These are phyloP conservation scores for Parnassius mnemosyne DNA, from an alignment of 2,888 invertebrate genomes.

Conservation along the genomic window DNA sequence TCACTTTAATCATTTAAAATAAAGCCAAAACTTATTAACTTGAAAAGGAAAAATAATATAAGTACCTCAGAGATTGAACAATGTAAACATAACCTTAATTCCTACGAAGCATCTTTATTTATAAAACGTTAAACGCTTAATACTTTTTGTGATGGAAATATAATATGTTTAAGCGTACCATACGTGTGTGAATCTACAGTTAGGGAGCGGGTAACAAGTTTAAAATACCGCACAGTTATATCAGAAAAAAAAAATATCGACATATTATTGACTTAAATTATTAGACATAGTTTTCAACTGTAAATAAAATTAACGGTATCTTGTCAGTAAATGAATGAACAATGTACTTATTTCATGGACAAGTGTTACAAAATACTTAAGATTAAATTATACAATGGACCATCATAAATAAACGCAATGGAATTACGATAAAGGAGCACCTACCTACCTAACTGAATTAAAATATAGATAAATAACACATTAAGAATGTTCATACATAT, in stretches of 20 bases:
- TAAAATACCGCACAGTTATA: too few species aligned
- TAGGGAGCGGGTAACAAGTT: too few species aligned
- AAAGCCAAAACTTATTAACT: neutral
- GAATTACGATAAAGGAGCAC: neutral
- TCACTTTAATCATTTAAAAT: neutral
- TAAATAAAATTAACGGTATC: too few species aligned
- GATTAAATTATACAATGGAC: constrained; percentile 8
- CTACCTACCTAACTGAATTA: neutral
- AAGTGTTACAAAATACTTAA: constrained; percentile 22
- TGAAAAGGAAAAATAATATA: neutral
- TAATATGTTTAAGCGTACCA: constrained; percentile 1
- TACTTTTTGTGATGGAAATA: neutral
- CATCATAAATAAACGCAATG: neutral
- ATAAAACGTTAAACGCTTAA: constrained; percentile 13
- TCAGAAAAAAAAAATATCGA: too few species aligned
- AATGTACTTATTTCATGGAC: neutral
- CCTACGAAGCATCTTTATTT: constrained; percentile 7
- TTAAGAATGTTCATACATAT: neutral
- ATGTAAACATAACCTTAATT: constrained; percentile 26
- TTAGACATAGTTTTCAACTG: too few species aligned
- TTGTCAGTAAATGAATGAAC: too few species aligned
- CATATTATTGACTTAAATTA: too few species aligned
- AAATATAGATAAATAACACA: neutral
- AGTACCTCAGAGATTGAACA: constrained; percentile 3
- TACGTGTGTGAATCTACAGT: too few species aligned